These are phyloP conservation scores for Ptychadena robeensis DNA, from an alignment of 2,797 vertebrate genomes.

Conservation along the genomic window DNA sequence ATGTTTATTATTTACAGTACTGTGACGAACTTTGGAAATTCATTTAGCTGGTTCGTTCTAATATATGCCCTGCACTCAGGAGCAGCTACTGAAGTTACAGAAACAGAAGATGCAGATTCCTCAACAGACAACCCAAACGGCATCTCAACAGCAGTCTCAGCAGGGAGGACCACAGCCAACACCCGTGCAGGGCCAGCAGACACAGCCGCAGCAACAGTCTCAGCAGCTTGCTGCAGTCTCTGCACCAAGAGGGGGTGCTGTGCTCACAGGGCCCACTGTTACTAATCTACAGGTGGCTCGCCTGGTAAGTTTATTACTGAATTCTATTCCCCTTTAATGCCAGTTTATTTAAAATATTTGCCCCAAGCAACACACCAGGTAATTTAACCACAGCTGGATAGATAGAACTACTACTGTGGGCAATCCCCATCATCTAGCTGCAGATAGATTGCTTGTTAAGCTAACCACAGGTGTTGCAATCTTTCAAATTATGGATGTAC, in stretches of 20 bases:
- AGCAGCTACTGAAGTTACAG: conserved; percentile 87
- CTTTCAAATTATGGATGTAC: no score
- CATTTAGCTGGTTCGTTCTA: not conserved
- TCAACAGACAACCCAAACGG: conserved; percentile 66
- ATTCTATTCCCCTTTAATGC: no score
- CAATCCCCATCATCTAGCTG: no score
- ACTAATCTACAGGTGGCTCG: conserved; percentile 89
- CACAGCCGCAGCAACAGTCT: conserved; percentile 67
- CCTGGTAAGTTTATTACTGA: conserved; percentile 79
- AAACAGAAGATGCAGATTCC: conserved; percentile 91
- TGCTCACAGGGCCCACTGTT: conserved; percentile 85
- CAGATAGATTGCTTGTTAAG: no score
- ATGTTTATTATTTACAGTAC: conserved; percentile 46
- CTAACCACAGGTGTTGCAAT: no score
- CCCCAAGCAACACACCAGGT: no score
- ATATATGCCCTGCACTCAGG: conserved; percentile 71
- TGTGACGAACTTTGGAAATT: no score
- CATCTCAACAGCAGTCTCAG: conserved; percentile 61
- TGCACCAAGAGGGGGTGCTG: conserved; percentile 82
- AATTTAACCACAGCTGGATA: no score
- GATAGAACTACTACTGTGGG: no score
- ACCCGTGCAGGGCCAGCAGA: conserved; percentile 60
- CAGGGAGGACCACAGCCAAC: conserved; percentile 41
- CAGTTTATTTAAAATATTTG: no score
- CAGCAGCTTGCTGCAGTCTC: conserved; percentile 89